These are phyloP conservation scores for Conger conger DNA, from an alignment of 2,113 vertebrate species.

Conservation along the genomic window DNA sequence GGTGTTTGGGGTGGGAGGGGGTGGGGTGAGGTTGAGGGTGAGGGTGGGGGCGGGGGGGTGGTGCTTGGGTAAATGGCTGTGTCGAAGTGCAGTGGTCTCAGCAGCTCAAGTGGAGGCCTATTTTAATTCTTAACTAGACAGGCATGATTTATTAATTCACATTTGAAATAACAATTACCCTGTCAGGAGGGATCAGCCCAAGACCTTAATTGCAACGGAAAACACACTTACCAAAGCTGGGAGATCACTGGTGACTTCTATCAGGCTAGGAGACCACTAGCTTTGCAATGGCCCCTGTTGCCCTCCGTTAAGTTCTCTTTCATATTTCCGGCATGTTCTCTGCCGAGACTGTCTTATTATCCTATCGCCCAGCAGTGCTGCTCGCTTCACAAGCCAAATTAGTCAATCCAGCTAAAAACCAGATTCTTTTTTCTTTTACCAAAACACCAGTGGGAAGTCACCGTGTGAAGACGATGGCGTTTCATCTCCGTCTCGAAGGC, in stretches of 20 bases:
- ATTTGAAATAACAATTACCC: conserved; percentile 78
- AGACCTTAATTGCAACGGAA: conserved; percentile 77
- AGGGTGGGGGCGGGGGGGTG: conserved; percentile 27
- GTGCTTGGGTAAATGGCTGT: conserved; percentile 45
- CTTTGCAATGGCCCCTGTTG: not conserved
- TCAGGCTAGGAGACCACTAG: conserved; percentile 3
- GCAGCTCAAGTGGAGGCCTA: conserved; percentile 55
- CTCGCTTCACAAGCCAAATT: not conserved
- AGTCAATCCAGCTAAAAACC: not conserved
- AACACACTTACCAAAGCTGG: conserved; percentile 55
- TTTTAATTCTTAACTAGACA: conserved; percentile 74
- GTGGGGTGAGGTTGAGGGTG: no score
- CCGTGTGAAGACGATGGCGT: not conserved
- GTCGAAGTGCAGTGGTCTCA: conserved; percentile 59
- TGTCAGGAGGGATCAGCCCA: conserved; percentile 67
- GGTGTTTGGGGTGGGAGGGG: conserved; percentile 24
- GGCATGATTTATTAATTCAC: conserved; percentile 78
- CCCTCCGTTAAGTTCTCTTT: not conserved
- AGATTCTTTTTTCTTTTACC: not conserved
- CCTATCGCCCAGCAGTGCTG: not conserved
- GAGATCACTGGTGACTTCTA: not conserved
- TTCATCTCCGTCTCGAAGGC: not conserved
- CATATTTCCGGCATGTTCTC: conserved; percentile 1
- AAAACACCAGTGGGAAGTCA: not conserved
- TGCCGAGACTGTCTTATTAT: not conserved